Evolutionary conservation across 2,888 invertebrate species (phyloP).

Genomic region (Luperina testacea): DNA sequence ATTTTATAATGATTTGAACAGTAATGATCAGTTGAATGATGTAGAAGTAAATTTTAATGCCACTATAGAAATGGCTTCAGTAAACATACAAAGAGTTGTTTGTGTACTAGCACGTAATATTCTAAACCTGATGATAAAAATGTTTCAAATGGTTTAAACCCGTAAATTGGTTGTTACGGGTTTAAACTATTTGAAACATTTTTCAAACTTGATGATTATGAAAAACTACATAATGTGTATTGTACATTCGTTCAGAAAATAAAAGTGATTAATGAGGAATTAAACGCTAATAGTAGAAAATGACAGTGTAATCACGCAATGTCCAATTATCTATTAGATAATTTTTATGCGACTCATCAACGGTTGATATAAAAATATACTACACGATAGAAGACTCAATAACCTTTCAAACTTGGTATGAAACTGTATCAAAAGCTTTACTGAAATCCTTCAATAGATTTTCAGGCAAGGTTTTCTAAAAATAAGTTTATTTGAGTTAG

Average conservation of each 20-base stretch:
- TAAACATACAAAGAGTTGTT: conserved; percentile 2
- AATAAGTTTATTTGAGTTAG: neutral
- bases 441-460: neutral
- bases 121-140: neutral
- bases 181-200: no score
- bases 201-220: conserved; percentile 25
- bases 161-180: neutral
- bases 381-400: conserved; percentile 10
- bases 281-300: conserved; percentile 57
- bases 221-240: conserved; percentile 36
- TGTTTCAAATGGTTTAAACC: conserved; percentile 13
- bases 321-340: conserved; percentile 50
- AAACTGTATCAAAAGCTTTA: conserved; percentile 23
- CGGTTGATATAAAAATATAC: neutral
- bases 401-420: neutral
- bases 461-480: neutral
- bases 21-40: neutral
- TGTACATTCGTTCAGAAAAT: conserved; percentile 37
- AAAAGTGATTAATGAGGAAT: conserved; percentile 51
- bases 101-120: neutral
- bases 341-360: conserved; percentile 34
- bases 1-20: neutral
- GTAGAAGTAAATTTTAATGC: neutral
- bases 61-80: neutral
- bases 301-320: conserved; percentile 54